Base-by-base conservation (phyloP, 2,113 vertebrate species). In the Paradoxurus hermaphroditus region DNA sequence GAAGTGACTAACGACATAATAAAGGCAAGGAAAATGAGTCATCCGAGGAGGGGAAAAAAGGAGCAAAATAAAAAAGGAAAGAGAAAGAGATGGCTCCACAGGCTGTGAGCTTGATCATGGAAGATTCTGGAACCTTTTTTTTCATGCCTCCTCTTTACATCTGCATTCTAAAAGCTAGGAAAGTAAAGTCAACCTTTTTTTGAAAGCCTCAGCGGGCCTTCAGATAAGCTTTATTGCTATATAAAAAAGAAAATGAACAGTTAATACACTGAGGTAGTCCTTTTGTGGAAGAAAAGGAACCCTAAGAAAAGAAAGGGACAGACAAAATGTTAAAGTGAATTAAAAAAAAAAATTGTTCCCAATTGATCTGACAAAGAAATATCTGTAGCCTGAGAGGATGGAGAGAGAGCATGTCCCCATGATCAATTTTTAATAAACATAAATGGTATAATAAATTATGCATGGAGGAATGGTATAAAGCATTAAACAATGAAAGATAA, bases 381-480 rank as follows among this genome's bases (percentile, higher is more conserved):
- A 98, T 96, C 75, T n/a, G 36, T 96, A 91, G 96, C 96, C 95
- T 90, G 70, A 81, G 92, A 97, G 93, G 86, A 96, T 56, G 34
- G 83, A 92, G 84, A 91, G 49, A 49, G 86, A 96, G 75, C 84
- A 77, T 81, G 86, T 95, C 90, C 53, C 70, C 18, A 4, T 95
- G 78, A 97, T 98, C 96, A 97, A 98, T 98, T 98, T 97, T 98
- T 98, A 98, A 98, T 97, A 95, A 97, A 97, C 94, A 90, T 97
- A 98, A 98, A 96, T 98, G 97, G 97, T 78, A 62, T 86, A 63
- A 96, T 98, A 96, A 98, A 98, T 98, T 96, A 98, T 98, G 81
- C 90, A 98, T 97, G 84, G 72, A 77, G 59, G 84, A 86, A 86
- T 97, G 82, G 25, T 51, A 89, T 86, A 96, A 97, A 97, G 92